Base-by-base conservation (phyloP, 2,888 invertebrate genomes). In the Pycnomerus fuliginosus region DNA sequence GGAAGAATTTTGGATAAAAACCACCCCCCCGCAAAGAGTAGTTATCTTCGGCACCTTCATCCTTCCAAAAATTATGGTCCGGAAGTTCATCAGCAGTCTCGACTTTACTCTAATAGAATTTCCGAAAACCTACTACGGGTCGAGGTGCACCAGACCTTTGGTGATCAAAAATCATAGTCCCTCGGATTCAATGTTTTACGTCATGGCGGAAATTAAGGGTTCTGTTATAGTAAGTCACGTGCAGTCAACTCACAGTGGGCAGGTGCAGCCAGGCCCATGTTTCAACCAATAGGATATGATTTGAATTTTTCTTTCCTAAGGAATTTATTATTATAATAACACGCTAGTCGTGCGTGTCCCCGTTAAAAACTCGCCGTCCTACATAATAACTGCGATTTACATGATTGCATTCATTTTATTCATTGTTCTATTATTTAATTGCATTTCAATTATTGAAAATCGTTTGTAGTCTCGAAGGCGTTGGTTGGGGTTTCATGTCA, bases 1-100 rank as follows among this genome's bases (percentile, higher is more conserved):
- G 13, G 63, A 62, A 14, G 74, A 76, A 57, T 70, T 77, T 48
- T 77, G 76, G 76, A 60, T 71, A n/a, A 71, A 70, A 57, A 63
- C 66, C 7, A 61, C 61, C 5, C 63, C 61, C 8, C 65, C 69
- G 0, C 55, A 62, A 38, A 56, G 68, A 22, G 57, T 73, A 3
- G 48, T 55, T 7, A 54, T 72, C 1, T 51, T 41, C 3, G 68
- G 62, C 4, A 52, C 50, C 3, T 67, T 74, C 3, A 71, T 74
- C 13, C 46, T 53, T 15, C 72, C 75, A 0, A 60, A 58, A 42
- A 48, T 76, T 11, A 49, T 62, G 2, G 54, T 72, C 2, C 56
- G 66, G 20, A 71, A 73, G 55, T 71, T 70, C 0, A 64, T 70
- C 16, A 55, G 64, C 1, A 66, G 63, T 3, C 64, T 63, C 1